These are phyloP conservation scores for Geopemphigus sp. DNA, from an alignment of 1,140 invertebrate genomes.

Conservation along the genomic window DNA sequence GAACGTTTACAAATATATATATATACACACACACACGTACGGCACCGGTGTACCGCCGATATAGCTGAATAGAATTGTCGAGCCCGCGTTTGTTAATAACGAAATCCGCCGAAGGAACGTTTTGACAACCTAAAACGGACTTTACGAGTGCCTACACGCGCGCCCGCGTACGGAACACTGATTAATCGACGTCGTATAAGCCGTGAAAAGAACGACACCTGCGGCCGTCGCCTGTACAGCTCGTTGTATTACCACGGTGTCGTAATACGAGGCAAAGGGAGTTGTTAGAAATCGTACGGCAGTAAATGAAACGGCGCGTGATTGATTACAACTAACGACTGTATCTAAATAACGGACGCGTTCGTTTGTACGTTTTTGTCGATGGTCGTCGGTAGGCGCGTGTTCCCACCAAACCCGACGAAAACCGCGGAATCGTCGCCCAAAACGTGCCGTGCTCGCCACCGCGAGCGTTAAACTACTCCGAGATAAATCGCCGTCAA, in stretches of 20 bases:
- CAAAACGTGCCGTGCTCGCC: too few species aligned
- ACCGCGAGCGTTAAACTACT: too few species aligned
- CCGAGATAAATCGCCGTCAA: too few species aligned
- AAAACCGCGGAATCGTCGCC: too few species aligned
- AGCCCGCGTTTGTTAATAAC: not conserved
- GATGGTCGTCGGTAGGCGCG: too few species aligned
- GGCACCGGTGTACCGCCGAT: not conserved
- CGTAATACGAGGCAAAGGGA: too few species aligned
- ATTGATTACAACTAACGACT: too few species aligned
- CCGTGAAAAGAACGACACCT: slow-evolving; percentile 3
- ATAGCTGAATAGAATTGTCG: not conserved
- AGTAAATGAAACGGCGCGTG: too few species aligned
- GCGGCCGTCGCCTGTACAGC: not conserved
- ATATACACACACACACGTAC: not conserved
- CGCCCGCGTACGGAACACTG: not conserved
- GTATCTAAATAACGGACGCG: too few species aligned
- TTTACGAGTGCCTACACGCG: not conserved
- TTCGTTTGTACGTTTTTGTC: too few species aligned
- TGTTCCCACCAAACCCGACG: too few species aligned
- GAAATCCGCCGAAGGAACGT: not conserved
- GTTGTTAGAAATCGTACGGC: too few species aligned
- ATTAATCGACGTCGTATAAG: slow-evolving; percentile 5
- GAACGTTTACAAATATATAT: not conserved
- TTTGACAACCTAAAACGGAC: slow-evolving; percentile 43
- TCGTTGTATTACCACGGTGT: not conserved